Conservation (phyloP, 2,888 invertebrate species). For the Rhagium mordax region DNA sequence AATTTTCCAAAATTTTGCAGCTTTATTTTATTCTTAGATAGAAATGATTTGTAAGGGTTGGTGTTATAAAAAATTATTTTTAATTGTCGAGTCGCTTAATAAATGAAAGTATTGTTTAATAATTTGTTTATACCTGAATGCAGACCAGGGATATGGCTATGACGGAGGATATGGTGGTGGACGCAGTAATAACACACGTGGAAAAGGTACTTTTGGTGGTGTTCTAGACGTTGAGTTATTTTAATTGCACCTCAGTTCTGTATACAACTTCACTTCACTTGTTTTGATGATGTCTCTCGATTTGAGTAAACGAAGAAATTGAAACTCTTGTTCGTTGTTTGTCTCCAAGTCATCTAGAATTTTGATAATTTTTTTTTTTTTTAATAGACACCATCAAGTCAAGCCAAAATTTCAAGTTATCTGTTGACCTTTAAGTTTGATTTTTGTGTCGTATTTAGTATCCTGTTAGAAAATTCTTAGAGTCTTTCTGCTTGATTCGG, state of each 20-base stretch:
- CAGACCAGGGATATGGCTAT: slow-evolving; percentile 92
- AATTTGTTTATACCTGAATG: slow-evolving; percentile 70
- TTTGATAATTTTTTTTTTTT: background rate
- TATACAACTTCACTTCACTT: slow-evolving; percentile 25
- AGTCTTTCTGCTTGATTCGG: slow-evolving; percentile 28
- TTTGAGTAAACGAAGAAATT: background rate
- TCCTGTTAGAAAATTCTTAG: slow-evolving; percentile 26
- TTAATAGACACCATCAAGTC: slow-evolving; percentile 39
- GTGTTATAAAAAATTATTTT: background rate
- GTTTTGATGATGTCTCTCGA: slow-evolving; percentile 40
- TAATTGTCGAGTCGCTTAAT: background rate
- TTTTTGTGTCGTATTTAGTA: slow-evolving; percentile 35
- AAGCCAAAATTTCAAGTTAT: slow-evolving; percentile 30
- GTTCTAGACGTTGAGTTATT: slow-evolving; percentile 37
- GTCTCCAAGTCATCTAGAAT: slow-evolving; percentile 1
- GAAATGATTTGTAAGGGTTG: background rate
- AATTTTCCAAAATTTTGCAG: background rate
- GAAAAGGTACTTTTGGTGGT: slow-evolving; percentile 81
- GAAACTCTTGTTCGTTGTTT: background rate
- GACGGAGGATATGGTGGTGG: slow-evolving; percentile 90
- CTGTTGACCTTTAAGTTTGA: slow-evolving; percentile 15
- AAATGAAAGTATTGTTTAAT: slow-evolving; percentile 44
- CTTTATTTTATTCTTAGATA: background rate
- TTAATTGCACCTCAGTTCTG: slow-evolving; percentile 29
- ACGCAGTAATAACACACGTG: slow-evolving; percentile 88